phyloP scores from a whole-genome alignment of 2,888 invertebrate genomes.

The Trichopria drosophilae region DNA sequence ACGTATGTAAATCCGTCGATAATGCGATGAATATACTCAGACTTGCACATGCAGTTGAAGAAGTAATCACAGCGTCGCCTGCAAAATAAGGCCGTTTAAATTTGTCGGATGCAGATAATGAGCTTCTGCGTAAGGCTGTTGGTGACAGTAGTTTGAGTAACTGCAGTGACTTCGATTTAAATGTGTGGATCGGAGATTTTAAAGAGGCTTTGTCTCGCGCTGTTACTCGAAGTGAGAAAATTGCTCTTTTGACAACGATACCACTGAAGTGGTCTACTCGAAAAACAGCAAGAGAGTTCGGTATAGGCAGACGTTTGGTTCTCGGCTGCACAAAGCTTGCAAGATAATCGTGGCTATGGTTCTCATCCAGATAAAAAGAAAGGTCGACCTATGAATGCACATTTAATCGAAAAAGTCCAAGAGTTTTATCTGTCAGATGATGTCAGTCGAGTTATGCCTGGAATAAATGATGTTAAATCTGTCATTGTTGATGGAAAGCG shows the following conservation, averaged over 20 bases:
- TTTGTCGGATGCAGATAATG: no score
- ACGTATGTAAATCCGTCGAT: background rate
- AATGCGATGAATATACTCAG: background rate
- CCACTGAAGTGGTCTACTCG: constrained; percentile 9
- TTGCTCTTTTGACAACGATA: constrained; percentile 8
- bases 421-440: constrained; percentile 5
- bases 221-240: constrained; percentile 1
- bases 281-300: constrained; percentile 14
- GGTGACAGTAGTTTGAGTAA: no score
- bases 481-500: constrained; percentile 9
- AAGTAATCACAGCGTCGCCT: constrained; percentile 5
- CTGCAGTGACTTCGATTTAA: no score
- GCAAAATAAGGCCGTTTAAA: no score
- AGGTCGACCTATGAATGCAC: background rate
- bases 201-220: constrained; percentile 3
- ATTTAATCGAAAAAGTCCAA: constrained; percentile 9
- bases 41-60: constrained; percentile 1
- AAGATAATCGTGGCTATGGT: constrained; percentile 5
- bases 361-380: constrained; percentile 5
- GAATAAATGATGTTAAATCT: constrained; percentile 13
- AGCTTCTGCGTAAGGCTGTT: no score
- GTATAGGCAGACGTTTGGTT: constrained; percentile 14
- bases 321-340: constrained; percentile 6
- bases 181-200: constrained; percentile 5
- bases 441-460: constrained; percentile 11